These are phyloP conservation scores for Flexamia atlantica DNA, from an alignment of 2,888 invertebrate genomes.

Conservation along the genomic window DNA sequence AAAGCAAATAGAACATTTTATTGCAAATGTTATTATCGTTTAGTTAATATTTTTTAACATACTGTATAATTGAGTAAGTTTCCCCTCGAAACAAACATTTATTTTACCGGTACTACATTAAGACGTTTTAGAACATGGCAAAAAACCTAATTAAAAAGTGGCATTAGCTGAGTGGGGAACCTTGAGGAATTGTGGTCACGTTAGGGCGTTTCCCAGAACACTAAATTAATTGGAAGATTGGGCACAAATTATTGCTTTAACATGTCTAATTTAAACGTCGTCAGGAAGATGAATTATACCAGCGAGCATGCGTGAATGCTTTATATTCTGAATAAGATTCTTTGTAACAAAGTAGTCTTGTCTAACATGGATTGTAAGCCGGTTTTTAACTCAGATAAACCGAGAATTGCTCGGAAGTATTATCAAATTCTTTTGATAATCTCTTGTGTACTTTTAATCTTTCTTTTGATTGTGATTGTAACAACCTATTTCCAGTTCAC, in stretches of 20 bases:
- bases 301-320: too few relatives aligned
- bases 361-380: neutral
- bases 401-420: neutral
- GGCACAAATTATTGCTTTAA: too few relatives aligned
- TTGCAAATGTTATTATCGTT: too few relatives aligned
- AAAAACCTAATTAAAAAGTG: neutral
- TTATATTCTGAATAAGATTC: neutral
- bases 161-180: conserved; percentile 1
- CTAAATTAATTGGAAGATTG: neutral
- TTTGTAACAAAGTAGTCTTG: neutral
- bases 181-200: neutral
- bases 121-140: too few relatives aligned
- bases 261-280: too few relatives aligned
- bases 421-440: neutral
- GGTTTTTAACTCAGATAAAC: neutral
- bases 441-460: neutral
- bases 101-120: too few relatives aligned
- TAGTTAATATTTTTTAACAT: too few relatives aligned
- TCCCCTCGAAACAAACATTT: too few relatives aligned
- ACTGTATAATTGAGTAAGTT: too few relatives aligned
- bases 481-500: neutral
- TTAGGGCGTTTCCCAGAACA: neutral
- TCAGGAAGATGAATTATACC: too few relatives aligned
- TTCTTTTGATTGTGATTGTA: neutral
- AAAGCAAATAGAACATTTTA: too few relatives aligned